phyloP scores from a whole-genome alignment of 1,140 invertebrate genomes.

The Amphibalanus amphitrite region DNA sequence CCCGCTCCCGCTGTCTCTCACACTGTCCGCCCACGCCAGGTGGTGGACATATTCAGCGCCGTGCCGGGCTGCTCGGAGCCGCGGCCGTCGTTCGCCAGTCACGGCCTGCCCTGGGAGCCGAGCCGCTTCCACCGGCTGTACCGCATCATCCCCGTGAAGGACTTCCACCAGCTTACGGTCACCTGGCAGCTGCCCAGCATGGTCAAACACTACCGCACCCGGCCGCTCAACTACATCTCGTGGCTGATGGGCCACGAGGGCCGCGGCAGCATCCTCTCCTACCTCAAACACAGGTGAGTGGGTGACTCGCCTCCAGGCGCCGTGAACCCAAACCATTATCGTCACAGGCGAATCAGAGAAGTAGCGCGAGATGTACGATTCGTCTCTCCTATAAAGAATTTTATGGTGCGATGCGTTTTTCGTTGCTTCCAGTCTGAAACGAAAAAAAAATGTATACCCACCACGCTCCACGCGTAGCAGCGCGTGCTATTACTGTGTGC shows the following conservation, averaged over 20 bases:
- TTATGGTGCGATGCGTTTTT: no score
- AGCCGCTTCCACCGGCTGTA: slow-evolving; percentile 1
- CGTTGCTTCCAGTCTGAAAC: no score
- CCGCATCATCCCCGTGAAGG: slow-evolving; percentile 80
- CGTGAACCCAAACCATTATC: no score
- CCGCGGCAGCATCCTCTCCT: slow-evolving; percentile 75
- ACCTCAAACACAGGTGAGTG: slow-evolving; percentile 48
- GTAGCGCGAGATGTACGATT: no score
- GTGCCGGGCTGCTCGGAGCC: background rate
- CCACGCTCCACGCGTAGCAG: no score
- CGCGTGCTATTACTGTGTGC: no score
- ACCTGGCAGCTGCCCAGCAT: slow-evolving; percentile 80
- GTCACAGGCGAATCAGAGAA: no score
- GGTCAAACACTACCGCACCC: slow-evolving; percentile 57
- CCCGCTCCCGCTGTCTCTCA: no score
- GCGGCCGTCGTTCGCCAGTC: background rate
- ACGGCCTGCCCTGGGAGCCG: background rate
- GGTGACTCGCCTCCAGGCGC: no score
- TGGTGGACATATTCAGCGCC: background rate
- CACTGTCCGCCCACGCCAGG: background rate
- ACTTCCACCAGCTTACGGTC: slow-evolving; percentile 67
- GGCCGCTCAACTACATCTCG: slow-evolving; percentile 19
- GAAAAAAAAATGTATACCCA: no score
- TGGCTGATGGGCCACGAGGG: slow-evolving; percentile 85
- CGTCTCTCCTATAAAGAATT: no score